Evolutionary conservation across 2,113 vertebrate genomes (phyloP).

Genomic region (Anseranas semipalmata): DNA sequence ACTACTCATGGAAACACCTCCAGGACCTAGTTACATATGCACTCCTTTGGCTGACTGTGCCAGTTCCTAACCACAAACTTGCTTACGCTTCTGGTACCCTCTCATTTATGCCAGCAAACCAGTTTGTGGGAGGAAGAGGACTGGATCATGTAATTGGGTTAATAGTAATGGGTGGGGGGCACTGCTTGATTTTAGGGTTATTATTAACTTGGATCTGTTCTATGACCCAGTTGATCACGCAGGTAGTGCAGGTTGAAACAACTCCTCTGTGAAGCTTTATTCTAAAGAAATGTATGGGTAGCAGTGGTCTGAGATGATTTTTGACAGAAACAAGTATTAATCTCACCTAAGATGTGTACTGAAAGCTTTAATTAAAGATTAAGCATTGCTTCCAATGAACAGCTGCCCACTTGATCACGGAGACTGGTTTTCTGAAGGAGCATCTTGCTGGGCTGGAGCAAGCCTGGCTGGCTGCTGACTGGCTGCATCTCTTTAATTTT

Average conservation of each 20-base stretch:
- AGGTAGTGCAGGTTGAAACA: not conserved
- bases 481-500: not conserved
- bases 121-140: not conserved
- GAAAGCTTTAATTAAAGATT: not conserved
- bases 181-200: not conserved
- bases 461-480: not conserved
- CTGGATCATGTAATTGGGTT: not conserved
- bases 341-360: not conserved
- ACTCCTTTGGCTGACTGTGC: not conserved
- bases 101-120: conserved; percentile 35
- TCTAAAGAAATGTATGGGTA: fast-evolving
- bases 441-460: not conserved
- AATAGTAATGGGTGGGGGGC: not conserved
- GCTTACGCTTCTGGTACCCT: not conserved
- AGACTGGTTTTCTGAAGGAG: not conserved
- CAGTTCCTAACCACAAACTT: not conserved
- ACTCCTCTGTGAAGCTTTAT: not conserved
- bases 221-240: not conserved
- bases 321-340: not conserved
- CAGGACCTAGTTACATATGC: not conserved
- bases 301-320: not conserved
- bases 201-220: not conserved
- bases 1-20: not conserved
- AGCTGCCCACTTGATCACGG: not conserved
- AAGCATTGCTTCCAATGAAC: fast-evolving